Evolutionary conservation across 2,797 vertebrate genomes (phyloP), one percentile per base, ranked within the genome.

Genomic region (Prionace glauca): DNA sequence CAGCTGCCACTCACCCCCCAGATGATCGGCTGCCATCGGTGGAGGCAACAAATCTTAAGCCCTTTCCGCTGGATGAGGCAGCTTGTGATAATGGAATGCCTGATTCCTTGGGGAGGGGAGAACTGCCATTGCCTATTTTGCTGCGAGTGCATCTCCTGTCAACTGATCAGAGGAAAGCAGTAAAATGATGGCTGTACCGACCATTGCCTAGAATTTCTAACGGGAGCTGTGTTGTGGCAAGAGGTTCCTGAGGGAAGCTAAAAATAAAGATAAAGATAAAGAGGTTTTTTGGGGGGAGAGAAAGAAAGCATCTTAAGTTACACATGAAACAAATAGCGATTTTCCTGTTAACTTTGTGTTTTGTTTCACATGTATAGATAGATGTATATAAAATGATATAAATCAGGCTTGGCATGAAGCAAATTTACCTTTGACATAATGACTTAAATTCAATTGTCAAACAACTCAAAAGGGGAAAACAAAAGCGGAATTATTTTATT

Each of bases 141-240:
- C 90, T 92, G 11, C 36, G 22, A 69, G 65, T 92, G n/a, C 56
- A 90, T 90, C 56, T 62, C 87, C 56, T 62, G 65, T 69, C 65
- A 92, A 41, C 90, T 69, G 90, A 69, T 69, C 62, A 69, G 62
- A 92, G 36, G 41, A 12, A 20, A 41, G 12, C 22, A 22, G 41
- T 69, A 62, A 92, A 56, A 92, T 92, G n/a, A 92, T 12, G 65
- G 18, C 18, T 69, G 20, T 67, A n/a, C n/a, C 10, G 90, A 41
- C 90, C n/a, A 69, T 20, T 92, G 65, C 62, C 65, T 92, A 3
- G 90, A 41, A 92, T 41, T 92, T 41, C 62, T 92, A 69, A 92
- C 69, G 90, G 65, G 36, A 92, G 90, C n/a, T 92, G 5, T 67
- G n/a, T 41, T 92, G 65, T 92, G 62, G n/a, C 90, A 69, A 92